phyloP scores from a whole-genome alignment of 1,140 invertebrate species.

The Drosophila miranda region DNA sequence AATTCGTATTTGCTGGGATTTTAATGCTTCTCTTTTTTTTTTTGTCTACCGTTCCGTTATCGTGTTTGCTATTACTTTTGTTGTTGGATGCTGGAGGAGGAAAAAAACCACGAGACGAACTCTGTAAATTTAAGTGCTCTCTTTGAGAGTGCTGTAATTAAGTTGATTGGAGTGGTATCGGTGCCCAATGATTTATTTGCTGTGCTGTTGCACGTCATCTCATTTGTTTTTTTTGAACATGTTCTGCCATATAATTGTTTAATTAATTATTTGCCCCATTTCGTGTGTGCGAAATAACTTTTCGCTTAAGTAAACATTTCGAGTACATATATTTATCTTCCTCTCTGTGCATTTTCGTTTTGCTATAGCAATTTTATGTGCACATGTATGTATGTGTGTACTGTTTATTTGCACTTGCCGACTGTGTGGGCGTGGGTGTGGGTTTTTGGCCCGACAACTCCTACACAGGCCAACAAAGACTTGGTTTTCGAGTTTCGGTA shows the following conservation, averaged over 20 bases:
- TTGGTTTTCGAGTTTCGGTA: constrained; percentile 20
- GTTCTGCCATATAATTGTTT: constrained; percentile 63
- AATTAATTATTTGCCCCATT: constrained; percentile 44
- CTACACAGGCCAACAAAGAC: constrained; percentile 46
- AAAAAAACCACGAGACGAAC: constrained; percentile 3
- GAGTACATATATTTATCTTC: constrained; percentile 23
- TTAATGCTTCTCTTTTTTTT: neutral
- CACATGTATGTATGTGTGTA: constrained; percentile 14
- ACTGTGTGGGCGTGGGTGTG: constrained; percentile 4
- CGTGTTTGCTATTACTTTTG: neutral
- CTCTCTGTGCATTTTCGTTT: constrained; percentile 61
- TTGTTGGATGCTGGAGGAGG: neutral
- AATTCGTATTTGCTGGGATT: constrained; percentile 40
- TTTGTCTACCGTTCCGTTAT: neutral
- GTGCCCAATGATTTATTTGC: constrained; percentile 41
- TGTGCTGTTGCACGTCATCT: constrained; percentile 29
- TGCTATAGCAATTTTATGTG: constrained; percentile 13
- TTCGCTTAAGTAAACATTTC: constrained; percentile 71
- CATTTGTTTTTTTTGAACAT: constrained; percentile 30
- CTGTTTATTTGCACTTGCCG: constrained; percentile 57
- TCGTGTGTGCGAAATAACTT: constrained; percentile 50
- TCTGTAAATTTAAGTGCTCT: no score
- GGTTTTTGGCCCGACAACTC: constrained; percentile 41
- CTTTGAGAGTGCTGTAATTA: constrained; percentile 25
- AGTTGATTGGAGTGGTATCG: constrained; percentile 28